Evolutionary conservation across 2,113 vertebrate genomes (phyloP).

Genomic region (Cynocephalus volans): DNA sequence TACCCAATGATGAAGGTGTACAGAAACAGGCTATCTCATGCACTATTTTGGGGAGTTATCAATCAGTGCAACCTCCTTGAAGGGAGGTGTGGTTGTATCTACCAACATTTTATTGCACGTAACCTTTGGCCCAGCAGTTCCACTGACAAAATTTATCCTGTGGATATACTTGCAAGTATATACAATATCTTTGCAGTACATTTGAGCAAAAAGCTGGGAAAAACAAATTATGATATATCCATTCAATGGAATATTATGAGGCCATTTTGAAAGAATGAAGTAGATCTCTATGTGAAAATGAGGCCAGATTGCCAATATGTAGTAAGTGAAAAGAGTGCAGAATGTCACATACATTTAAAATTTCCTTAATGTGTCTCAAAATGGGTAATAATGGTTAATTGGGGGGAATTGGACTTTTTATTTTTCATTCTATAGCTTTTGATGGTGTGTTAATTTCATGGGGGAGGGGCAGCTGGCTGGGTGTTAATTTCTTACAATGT

Average conservation of each 20-base stretch:
- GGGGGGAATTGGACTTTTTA: neutral
- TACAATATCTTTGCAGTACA: neutral
- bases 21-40: neutral
- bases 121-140: neutral
- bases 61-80: neutral
- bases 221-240: neutral
- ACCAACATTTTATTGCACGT: too few relatives aligned
- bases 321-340: neutral
- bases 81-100: neutral
- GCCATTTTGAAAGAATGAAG: neutral
- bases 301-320: neutral
- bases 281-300: neutral
- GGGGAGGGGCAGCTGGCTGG: too few relatives aligned
- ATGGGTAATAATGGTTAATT: neutral
- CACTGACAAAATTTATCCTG: neutral
- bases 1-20: neutral
- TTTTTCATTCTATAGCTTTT: neutral
- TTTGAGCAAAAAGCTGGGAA: neutral
- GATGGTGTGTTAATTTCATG: neutral
- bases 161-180: neutral
- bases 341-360: neutral
- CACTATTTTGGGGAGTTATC: rapidly evolving
- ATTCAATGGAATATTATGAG: neutral
- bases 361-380: neutral
- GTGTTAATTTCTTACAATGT: neutral